These are phyloP conservation scores for Noctua comes DNA, from an alignment of 2,888 invertebrate genomes.

Conservation along the genomic window DNA sequence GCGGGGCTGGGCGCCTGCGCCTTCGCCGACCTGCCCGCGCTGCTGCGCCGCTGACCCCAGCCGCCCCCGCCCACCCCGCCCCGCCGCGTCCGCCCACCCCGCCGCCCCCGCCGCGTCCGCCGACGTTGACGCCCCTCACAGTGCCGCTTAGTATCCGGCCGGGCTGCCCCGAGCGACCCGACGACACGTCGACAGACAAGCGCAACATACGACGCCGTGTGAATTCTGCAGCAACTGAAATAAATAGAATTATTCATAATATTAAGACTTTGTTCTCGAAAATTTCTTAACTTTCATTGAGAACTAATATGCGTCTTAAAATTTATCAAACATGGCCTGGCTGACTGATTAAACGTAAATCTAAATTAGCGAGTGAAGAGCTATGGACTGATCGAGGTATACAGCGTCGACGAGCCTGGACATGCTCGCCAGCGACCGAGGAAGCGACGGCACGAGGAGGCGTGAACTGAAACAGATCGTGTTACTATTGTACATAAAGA, in stretches of 20 bases:
- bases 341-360: slow-evolving; percentile 52
- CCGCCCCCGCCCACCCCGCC: slow-evolving; percentile 60
- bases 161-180: too few relatives aligned
- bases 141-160: too few relatives aligned
- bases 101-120: slow-evolving; percentile 3
- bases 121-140: not conserved
- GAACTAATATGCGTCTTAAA: slow-evolving; percentile 15
- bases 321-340: slow-evolving; percentile 16
- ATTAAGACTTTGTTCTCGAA: not conserved
- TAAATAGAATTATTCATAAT: not conserved
- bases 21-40: slow-evolving; percentile 97
- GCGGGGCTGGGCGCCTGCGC: slow-evolving; percentile 98
- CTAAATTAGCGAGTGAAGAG: slow-evolving; percentile 40
- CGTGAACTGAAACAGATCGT: slow-evolving; percentile 38
- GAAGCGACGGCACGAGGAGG: not conserved
- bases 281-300: not conserved
- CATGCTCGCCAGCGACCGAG: not conserved
- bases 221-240: not conserved
- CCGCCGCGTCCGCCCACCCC: not conserved
- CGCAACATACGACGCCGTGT: not conserved
- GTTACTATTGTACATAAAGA: slow-evolving; percentile 60
- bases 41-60: slow-evolving; percentile 92
- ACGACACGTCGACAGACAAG: not conserved
- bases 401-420: not conserved
- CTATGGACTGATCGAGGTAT: slow-evolving; percentile 38